Evolutionary conservation across 2,888 invertebrate species (phyloP), one percentile per base, ranked within the genome.

Genomic region (Teinopalpus imperialis): DNA sequence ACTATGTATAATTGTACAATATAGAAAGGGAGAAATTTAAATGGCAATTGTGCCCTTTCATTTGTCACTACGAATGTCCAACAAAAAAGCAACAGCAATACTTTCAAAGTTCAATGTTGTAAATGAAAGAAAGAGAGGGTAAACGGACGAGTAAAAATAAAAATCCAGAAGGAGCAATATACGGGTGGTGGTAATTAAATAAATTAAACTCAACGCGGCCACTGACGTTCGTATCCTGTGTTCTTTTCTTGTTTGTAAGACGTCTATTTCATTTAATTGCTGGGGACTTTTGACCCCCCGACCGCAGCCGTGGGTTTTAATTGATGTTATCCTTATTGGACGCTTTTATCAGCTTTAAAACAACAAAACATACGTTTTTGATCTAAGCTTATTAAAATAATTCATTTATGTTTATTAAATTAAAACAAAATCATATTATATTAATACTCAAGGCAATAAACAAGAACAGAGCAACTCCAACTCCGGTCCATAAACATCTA

Each of bases 141-240:
- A n/a, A 24, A 23, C 39, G 21, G 42, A 26, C 29, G 44, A 27
- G 14, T 26, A 30, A 32, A 41, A 45, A 49, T 27, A 49, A 36
- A 47, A 37, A 35, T 40, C 21, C 24, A 41, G 34, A 48, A 42
- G 27, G 14, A 13, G 43, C 43, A 43, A 48, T 41, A 48, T 46
- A 56, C 47, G 55, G 60, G 63, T 61, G 61, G 56, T 35, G 48
- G 53, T 68, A 69, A 81, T 83, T 80, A 72, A 75, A 66, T 75
- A 72, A 76, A 79, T 79, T 74, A 78, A 66, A 72, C 55, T 54
- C 55, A 58, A 54, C 66, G 61, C 57, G 56, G 49, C 56, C 56
- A 51, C 63, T 60, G 63, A 63, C 61, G 59, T 59, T 57, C 64
- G 60, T 60, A 63, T 66, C 56, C 59, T 61, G 57, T 61, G 63